These are phyloP conservation scores for Nephrotoma guestfalica DNA, from an alignment of 2,888 invertebrate genomes.

Conservation along the genomic window DNA sequence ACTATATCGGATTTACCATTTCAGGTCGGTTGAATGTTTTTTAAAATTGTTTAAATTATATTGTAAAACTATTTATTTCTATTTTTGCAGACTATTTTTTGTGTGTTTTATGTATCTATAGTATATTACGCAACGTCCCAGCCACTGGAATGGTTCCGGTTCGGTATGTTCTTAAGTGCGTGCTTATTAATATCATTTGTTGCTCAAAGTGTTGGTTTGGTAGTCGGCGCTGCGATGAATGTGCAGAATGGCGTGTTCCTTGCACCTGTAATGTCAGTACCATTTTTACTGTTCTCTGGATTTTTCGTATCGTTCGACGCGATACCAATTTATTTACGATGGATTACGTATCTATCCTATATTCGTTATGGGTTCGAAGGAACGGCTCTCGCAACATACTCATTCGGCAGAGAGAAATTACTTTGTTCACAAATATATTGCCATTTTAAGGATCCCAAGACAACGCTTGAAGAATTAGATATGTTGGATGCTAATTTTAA, in stretches of 20 bases:
- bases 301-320: slow-evolving; percentile 96
- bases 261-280: slow-evolving; percentile 93
- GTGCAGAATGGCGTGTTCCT: slow-evolving; percentile 93
- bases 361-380: slow-evolving; percentile 94
- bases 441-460: slow-evolving; percentile 68
- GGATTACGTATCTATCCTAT: slow-evolving; percentile 92
- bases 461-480: slow-evolving; percentile 75
- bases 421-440: slow-evolving; percentile 73
- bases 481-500: slow-evolving; percentile 68
- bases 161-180: slow-evolving; percentile 75
- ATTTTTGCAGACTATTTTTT: slow-evolving; percentile 72
- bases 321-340: slow-evolving; percentile 84
- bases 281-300: slow-evolving; percentile 88
- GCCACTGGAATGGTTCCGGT: slow-evolving; percentile 68
- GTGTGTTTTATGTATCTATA: slow-evolving; percentile 78
- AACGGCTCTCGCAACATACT: slow-evolving; percentile 82
- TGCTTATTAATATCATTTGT: slow-evolving; percentile 86
- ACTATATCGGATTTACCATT: slow-evolving; percentile 96
- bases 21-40: slow-evolving; percentile 51
- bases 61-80: background rate
- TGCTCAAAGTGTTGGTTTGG: slow-evolving; percentile 87
- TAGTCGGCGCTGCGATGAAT: slow-evolving; percentile 92
- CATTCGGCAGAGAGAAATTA: slow-evolving; percentile 64
- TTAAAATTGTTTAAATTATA: slow-evolving; percentile 1
- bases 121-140: slow-evolving; percentile 93